Base-by-base conservation (phyloP, 2,888 invertebrate genomes). In the Trichogramma evanescens region DNA sequence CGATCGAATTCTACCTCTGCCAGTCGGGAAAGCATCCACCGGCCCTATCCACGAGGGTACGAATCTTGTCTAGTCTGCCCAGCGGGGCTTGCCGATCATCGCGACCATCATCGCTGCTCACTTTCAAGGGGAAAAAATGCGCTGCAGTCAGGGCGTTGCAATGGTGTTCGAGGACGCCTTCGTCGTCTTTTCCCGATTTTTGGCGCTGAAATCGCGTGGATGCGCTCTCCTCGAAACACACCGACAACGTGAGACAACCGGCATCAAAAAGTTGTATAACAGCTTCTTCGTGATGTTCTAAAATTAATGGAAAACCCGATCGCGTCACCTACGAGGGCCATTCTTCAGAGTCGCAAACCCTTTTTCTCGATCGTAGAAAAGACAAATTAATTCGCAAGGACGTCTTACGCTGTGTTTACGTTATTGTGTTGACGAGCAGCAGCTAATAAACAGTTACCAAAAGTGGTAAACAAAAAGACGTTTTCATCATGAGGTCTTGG, bases 281-380 rank as follows among this genome's bases (percentile, higher is more conserved):
- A 90, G 90, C 64, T 91, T 91, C 81, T 91, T 91, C 79, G 91
- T 91, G 69, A 85, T 91, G 79, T 91, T 91, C 81, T 91, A 91
- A 89, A 81, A 52, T 48, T 50, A 38, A 62, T 57, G 57, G 64
- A 57, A 48, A 61, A 55, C 54, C 44, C 45, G 39, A 41, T 46
- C 53, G 54, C 54, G 55, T 26, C 51, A 57, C 61, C 56, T 13
- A 46, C 41, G 9, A 58, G 13, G 41, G 41, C 13, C 26, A 26
- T 26, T 26, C 26, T 26, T 26, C 26, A 26, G 26, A 26, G 26
- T 26, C 26, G 26, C 26, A 26, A 46, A 13, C 5, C 58, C 50
- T 52, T 52, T 13, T n/a, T 57, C 26, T 26, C 26, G 26, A 26
- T 26, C 26, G 26, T 26, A 26, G 26, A 26, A 26, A 26, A 26